Evolutionary conservation across 2,113 vertebrate species (phyloP).

Genomic region (Corvus cornix): DNA sequence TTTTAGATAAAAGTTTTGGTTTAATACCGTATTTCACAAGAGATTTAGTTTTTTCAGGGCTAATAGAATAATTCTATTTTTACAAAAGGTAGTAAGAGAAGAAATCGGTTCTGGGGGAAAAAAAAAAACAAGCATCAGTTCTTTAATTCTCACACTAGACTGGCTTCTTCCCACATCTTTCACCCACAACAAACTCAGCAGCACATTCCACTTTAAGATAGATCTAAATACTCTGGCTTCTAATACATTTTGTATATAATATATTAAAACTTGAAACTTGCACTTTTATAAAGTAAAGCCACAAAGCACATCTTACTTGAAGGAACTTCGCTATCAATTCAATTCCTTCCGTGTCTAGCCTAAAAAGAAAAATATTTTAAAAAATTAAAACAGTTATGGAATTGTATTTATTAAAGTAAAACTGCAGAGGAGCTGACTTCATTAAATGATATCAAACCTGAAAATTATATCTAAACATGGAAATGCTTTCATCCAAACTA

Average conservation of each 20-base stretch:
- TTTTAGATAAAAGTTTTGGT: not conserved
- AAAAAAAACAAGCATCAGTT: not conserved
- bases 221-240: not conserved
- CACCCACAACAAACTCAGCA: not conserved
- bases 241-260: not conserved
- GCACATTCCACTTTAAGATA: not conserved
- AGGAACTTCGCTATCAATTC: conserved; percentile 94
- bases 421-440: not conserved
- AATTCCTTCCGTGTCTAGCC: conserved; percentile 94
- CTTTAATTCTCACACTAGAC: not conserved
- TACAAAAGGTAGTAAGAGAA: not conserved
- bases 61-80: not conserved
- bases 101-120: not conserved
- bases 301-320: conserved; percentile 80
- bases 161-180: not conserved
- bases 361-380: conserved; percentile 67
- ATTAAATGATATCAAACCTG: not conserved
- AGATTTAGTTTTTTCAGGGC: not conserved
- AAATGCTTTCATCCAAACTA: not conserved
- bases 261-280: not conserved
- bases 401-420: not conserved
- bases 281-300: not conserved
- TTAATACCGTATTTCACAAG: not conserved
- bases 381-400: not conserved
- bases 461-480: not conserved